These are phyloP conservation scores for Callosobruchus maculatus DNA, from an alignment of 2,888 invertebrate genomes.

Conservation along the genomic window DNA sequence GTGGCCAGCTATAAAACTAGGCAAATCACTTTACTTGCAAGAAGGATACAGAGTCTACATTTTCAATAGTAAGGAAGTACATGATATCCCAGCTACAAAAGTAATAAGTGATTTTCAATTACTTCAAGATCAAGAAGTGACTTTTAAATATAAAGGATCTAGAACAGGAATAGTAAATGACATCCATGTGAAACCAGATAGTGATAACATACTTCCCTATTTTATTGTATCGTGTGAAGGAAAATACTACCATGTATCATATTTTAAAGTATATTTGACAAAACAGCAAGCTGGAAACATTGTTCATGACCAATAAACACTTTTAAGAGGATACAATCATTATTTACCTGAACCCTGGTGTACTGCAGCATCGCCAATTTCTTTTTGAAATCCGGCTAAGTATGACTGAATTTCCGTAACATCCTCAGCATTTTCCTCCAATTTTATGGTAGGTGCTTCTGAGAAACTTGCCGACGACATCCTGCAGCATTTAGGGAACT, in stretches of 20 bases:
- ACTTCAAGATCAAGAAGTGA: constrained; percentile 19
- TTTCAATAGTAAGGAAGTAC: constrained; percentile 25
- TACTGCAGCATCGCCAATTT: constrained; percentile 58
- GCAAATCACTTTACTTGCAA: constrained; percentile 10
- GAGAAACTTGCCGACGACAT: constrained; percentile 44
- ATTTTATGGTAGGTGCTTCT: constrained; percentile 46
- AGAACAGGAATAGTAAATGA: constrained; percentile 20
- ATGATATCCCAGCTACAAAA: constrained; percentile 15
- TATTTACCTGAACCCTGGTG: constrained; percentile 49
- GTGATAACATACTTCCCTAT: constrained; percentile 12
- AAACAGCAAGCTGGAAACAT: constrained; percentile 10
- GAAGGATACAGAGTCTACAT: constrained; percentile 23
- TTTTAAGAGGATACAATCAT: neutral
- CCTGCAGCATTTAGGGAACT: neutral
- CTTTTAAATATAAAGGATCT: constrained; percentile 20
- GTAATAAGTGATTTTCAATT: constrained; percentile 17
- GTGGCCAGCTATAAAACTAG: constrained; percentile 26
- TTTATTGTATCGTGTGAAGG: constrained; percentile 14
- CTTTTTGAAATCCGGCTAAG: constrained; percentile 77
- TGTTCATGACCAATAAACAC: constrained; percentile 1
- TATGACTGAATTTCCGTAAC: constrained; percentile 76
- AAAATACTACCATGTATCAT: constrained; percentile 9
- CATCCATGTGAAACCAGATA: constrained; percentile 2
- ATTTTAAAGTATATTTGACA: constrained; percentile 13
- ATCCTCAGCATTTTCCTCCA: constrained; percentile 50